These are phyloP conservation scores for Lycocorax pyrrhopterus DNA, from an alignment of 2,113 vertebrate genomes.

Conservation along the genomic window DNA sequence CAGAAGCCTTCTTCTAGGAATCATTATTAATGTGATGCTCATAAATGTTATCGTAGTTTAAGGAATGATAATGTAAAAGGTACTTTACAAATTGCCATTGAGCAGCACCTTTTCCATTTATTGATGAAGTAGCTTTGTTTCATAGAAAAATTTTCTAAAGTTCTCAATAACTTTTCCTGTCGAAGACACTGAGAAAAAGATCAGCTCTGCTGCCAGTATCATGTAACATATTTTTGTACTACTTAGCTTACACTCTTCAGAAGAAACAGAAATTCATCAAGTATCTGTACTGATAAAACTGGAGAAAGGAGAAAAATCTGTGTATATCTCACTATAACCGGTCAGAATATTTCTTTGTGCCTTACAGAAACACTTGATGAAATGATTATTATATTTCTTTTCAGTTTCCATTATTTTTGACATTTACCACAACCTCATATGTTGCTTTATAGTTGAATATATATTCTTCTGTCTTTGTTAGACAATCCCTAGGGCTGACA, in stretches of 20 bases:
- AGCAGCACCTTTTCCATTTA: constrained; percentile 24
- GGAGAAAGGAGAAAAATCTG: background rate
- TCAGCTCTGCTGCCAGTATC: background rate
- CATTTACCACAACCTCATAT: background rate
- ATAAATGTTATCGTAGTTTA: constrained; percentile 13
- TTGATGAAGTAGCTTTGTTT: constrained; percentile 31
- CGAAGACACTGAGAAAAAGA: constrained; percentile 49
- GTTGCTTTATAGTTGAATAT: background rate
- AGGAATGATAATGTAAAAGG: background rate
- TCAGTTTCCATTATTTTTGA: background rate
- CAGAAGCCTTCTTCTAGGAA: background rate
- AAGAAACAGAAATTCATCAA: constrained; percentile 10
- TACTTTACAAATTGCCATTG: background rate
- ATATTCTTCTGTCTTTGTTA: background rate
- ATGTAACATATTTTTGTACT: background rate
- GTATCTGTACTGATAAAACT: background rate
- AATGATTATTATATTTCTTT: background rate
- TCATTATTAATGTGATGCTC: background rate
- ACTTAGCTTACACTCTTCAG: background rate
- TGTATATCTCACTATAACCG: background rate
- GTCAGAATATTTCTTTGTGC: background rate
- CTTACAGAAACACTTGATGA: background rate
- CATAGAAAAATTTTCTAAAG: background rate
- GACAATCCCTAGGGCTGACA: background rate
- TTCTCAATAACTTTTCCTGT: constrained; percentile 31